Evolutionary conservation across 2,797 vertebrate species (phyloP), one percentile per base, ranked within the genome.

Genomic region (Nasua narica): DNA sequence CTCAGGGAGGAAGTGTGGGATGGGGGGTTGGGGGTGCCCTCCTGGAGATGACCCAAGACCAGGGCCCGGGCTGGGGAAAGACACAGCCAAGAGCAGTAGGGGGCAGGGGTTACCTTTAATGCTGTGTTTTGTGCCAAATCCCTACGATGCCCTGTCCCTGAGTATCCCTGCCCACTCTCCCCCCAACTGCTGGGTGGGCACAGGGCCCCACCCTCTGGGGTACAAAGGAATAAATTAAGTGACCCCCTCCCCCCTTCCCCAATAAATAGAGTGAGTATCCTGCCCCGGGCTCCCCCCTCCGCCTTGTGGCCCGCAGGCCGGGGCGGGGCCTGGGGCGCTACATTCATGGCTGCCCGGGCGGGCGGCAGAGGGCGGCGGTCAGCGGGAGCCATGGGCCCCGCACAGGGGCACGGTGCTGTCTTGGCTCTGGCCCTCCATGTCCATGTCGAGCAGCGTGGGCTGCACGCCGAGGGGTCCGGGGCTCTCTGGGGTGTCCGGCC

Each of bases 391-490:
- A 0, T 93, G 97, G 9, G 89, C 67, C 79, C 98, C 99, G 16
- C 99, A 99, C 69, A 99, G 98, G 60, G 99, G 99, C 52, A 99
- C 98, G 0, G 99, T 99, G 74, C 93, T 98, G 98, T 99, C 99
- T 97, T 98, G 97, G 95, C 96, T 99, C 98, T 99, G 99, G 21
- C 99, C 99, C 95, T 99, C 99, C 98, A 99, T 98, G 98, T 99
- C 99, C 98, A 99, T 99, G 99, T 99, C 99, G 96, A 99, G 99
- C 92, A 99, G 98, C 35, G 98, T 99, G 78, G 98, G 99, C 83
- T 97, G 98, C 94, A 62, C 46, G 58, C 95, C 12, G 29, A 70
- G 91, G 23, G 97, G 97, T 1, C 97, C 97, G 25, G 92, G 96
- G 86, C 97, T 98, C 67, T 95, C 97, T 0, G 79, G 96, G 60